phyloP scores from a whole-genome alignment of 2,113 vertebrate genomes.

The Dinomys branickii region DNA sequence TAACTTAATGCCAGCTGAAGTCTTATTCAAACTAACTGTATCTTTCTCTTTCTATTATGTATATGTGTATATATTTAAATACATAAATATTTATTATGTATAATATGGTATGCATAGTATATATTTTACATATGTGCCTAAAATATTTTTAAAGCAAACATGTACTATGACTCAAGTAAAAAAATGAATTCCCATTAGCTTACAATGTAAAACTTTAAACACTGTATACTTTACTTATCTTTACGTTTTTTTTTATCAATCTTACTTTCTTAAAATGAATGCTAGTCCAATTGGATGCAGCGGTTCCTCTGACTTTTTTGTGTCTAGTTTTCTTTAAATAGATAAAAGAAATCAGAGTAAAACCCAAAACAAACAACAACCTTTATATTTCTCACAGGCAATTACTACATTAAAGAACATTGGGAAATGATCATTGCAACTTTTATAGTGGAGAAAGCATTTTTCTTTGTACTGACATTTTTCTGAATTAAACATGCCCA shows the following conservation, averaged over 20 bases:
- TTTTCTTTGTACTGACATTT: background rate
- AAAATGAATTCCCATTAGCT: constrained; percentile 25
- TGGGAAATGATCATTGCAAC: background rate
- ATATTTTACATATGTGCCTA: background rate
- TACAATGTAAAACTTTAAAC: background rate
- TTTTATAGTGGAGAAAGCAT: background rate
- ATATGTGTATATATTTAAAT: background rate
- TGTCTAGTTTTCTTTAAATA: background rate
- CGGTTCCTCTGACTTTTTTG: background rate
- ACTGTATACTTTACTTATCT: background rate
- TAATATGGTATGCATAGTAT: background rate
- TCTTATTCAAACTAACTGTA: background rate
- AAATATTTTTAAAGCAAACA: constrained; percentile 39
- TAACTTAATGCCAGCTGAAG: background rate
- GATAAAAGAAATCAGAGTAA: background rate
- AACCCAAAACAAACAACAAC: background rate
- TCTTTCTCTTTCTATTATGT: background rate
- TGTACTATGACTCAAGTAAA: constrained; percentile 68
- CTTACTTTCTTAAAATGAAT: constrained; percentile 41
- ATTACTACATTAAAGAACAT: background rate
- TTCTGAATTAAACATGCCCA: background rate
- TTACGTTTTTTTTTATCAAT: constrained; percentile 22
- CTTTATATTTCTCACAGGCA: background rate
- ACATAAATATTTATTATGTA: background rate
- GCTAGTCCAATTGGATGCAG: background rate